phyloP scores from a whole-genome alignment of 1,140 invertebrate species.

The Anastatus disparis region DNA sequence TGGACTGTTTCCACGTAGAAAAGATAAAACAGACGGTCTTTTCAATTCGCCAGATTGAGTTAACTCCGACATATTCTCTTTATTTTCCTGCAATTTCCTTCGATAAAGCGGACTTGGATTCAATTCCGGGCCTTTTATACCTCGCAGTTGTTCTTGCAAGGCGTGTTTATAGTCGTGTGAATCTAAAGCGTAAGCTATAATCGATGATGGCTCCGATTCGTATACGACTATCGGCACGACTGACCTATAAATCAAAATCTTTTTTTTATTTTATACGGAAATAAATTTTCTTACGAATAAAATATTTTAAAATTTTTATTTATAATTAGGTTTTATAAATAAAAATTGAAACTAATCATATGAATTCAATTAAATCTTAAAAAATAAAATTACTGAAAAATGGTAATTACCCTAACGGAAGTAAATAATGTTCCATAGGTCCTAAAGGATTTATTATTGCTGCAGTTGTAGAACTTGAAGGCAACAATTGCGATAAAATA shows the following conservation, averaged over 20 bases:
- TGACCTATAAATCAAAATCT: slow-evolving; percentile 56
- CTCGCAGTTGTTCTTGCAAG: slow-evolving; percentile 66
- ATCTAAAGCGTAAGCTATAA: slow-evolving; percentile 86
- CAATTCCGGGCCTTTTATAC: slow-evolving; percentile 53
- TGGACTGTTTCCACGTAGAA: slow-evolving; percentile 63
- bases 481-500: slow-evolving; percentile 75
- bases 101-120: slow-evolving; percentile 67
- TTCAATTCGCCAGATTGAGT: slow-evolving; percentile 62
- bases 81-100: slow-evolving; percentile 63
- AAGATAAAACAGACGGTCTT: slow-evolving; percentile 64
- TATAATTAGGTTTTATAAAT: too few relatives aligned
- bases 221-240: slow-evolving; percentile 81
- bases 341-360: too few relatives aligned
- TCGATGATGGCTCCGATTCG: slow-evolving; percentile 88
- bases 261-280: not conserved
- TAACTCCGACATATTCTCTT: slow-evolving; percentile 59
- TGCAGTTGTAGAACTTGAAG: slow-evolving; percentile 65
- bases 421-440: slow-evolving; percentile 60
- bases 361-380: too few relatives aligned
- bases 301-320: too few relatives aligned
- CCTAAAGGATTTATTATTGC: slow-evolving; percentile 65
- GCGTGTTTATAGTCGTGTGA: slow-evolving; percentile 77
- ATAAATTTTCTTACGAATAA: not conserved
- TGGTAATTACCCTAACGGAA: slow-evolving; percentile 61
- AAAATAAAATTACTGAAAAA: too few relatives aligned